Evolutionary conservation across 2,888 invertebrate species (phyloP).

Genomic region (Scaptomyza parva): DNA sequence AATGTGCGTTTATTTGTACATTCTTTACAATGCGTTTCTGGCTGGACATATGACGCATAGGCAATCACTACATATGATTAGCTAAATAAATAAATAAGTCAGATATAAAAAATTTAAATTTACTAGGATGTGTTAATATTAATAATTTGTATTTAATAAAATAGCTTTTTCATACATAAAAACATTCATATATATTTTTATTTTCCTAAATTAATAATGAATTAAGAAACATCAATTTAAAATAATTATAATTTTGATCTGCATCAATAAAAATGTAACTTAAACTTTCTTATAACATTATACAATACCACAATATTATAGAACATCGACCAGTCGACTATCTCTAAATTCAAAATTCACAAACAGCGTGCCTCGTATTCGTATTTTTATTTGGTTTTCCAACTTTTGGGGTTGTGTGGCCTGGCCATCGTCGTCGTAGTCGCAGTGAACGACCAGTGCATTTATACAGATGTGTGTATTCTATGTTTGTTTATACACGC

Average conservation of each 20-base stretch:
- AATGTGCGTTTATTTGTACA: constrained; percentile 78
- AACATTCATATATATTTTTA: neutral
- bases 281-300: neutral
- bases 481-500: constrained; percentile 40
- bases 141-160: neutral
- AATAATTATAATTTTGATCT: neutral
- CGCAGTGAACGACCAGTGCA: constrained; percentile 56
- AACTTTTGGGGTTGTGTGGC: constrained; percentile 78
- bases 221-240: neutral
- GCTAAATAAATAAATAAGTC: neutral
- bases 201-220: neutral
- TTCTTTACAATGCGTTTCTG: constrained; percentile 64
- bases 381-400: constrained; percentile 78
- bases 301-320: neutral
- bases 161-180: neutral
- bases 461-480: constrained; percentile 35
- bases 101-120: neutral
- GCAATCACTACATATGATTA: neutral
- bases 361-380: constrained; percentile 69
- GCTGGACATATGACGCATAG: constrained; percentile 56
- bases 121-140: neutral
- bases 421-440: constrained; percentile 49
- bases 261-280: neutral
- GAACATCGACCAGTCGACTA: constrained; percentile 46
- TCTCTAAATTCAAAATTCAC: constrained; percentile 39